phyloP scores from a whole-genome alignment of 2,797 vertebrate genomes.

The Acrocephalus scirpaceus region DNA sequence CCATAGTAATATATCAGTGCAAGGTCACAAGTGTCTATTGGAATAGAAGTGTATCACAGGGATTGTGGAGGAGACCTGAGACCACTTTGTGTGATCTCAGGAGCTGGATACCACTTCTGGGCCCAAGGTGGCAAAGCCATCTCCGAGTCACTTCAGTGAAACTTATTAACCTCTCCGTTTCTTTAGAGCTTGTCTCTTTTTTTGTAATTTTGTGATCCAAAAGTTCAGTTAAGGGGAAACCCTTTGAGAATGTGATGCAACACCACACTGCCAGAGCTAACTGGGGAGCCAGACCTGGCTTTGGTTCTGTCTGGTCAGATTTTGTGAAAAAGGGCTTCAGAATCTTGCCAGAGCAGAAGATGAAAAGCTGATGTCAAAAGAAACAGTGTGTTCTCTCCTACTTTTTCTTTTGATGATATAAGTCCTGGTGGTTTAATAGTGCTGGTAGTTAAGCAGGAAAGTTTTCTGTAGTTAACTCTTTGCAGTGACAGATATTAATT shows the following conservation, averaged over 20 bases:
- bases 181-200: not conserved
- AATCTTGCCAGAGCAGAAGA: slow-evolving; percentile 52
- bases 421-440: slow-evolving; percentile 68
- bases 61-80: not conserved
- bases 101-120: not conserved
- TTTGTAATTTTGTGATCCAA: not conserved
- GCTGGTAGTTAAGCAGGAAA: slow-evolving; percentile 67
- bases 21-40: not conserved
- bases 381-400: slow-evolving; percentile 67
- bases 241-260: slow-evolving; percentile 32
- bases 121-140: not conserved
- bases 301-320: slow-evolving; percentile 58
- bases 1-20: not conserved
- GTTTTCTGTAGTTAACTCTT: slow-evolving; percentile 65
- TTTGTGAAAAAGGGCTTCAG: slow-evolving; percentile 56
- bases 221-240: slow-evolving; percentile 38
- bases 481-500: slow-evolving; percentile 77
- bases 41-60: not conserved
- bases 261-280: slow-evolving; percentile 61
- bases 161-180: not conserved
- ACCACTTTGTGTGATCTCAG: not conserved
- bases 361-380: slow-evolving; percentile 65
- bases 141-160: not conserved
- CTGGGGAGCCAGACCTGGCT: slow-evolving; percentile 68
- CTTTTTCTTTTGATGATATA: slow-evolving; percentile 68